Conservation (phyloP, 2,888 invertebrate species). For the Yponomeuta evonymella region DNA sequence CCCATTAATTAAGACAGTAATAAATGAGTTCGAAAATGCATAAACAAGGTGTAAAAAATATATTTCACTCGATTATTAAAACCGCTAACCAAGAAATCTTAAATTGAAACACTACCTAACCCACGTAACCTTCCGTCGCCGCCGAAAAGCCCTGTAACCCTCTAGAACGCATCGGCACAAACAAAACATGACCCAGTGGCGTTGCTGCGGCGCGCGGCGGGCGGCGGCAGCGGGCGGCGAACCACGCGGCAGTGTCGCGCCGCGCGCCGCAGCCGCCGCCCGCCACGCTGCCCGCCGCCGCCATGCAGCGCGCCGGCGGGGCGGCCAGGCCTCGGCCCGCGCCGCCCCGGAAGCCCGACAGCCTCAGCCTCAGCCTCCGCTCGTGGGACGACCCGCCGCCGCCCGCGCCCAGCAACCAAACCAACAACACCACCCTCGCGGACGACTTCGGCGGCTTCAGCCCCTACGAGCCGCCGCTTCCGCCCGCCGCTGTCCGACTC, state of each 20-base stretch:
- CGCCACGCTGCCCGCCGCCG: slow-evolving; percentile 48
- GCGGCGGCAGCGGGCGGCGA: slow-evolving; percentile 19
- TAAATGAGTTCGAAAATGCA: too few relatives aligned
- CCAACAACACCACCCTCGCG: slow-evolving; percentile 36
- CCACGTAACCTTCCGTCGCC: too few relatives aligned
- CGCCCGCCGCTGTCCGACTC: slow-evolving; percentile 39
- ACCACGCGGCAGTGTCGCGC: slow-evolving; percentile 32
- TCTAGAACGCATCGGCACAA: slow-evolving; percentile 15
- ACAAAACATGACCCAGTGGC: slow-evolving; percentile 25
- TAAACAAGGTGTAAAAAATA: not conserved
- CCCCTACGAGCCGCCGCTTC: slow-evolving; percentile 70
- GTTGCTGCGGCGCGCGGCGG: slow-evolving; percentile 23
- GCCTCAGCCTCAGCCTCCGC: slow-evolving; percentile 56
- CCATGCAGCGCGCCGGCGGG: slow-evolving; percentile 57
- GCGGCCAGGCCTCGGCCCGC: slow-evolving; percentile 69
- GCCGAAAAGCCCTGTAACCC: too few relatives aligned
- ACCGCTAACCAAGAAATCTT: not conserved
- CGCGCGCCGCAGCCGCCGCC: slow-evolving; percentile 47
- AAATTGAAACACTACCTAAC: too few relatives aligned
- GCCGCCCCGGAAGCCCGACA: slow-evolving; percentile 71
- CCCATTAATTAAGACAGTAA: too few relatives aligned
- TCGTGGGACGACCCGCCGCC: slow-evolving; percentile 68
- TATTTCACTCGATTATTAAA: not conserved
- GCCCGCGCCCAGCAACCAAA: slow-evolving; percentile 55
- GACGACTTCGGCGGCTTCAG: slow-evolving; percentile 69